phyloP scores from a whole-genome alignment of 2,888 invertebrate species.

The Dastarcus helophoroides region DNA sequence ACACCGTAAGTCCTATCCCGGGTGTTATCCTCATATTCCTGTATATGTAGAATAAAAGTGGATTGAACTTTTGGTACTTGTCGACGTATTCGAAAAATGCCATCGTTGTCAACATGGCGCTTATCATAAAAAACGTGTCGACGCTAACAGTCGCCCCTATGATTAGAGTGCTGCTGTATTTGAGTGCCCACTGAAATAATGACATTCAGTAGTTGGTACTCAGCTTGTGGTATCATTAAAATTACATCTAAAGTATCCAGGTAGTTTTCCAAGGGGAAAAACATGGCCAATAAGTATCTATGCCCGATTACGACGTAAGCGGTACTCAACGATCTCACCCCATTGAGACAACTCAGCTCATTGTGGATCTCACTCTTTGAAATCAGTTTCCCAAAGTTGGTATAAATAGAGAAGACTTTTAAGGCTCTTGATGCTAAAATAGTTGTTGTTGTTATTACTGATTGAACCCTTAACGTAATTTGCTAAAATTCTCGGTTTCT shows the following conservation, averaged over 20 bases:
- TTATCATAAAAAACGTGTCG: constrained; percentile 38
- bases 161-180: constrained; percentile 33
- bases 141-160: constrained; percentile 36
- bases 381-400: constrained; percentile 20
- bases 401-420: constrained; percentile 9
- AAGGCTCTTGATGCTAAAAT: too few relatives aligned
- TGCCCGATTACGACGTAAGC: constrained; percentile 40
- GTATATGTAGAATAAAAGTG: constrained; percentile 34
- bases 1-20: constrained; percentile 35
- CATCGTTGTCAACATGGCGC: constrained; percentile 35
- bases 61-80: constrained; percentile 29
- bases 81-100: constrained; percentile 31
- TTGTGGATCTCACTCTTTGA: constrained; percentile 11
- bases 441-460: too few relatives aligned
- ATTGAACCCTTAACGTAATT: too few relatives aligned
- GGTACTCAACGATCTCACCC: constrained; percentile 41
- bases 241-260: constrained; percentile 32
- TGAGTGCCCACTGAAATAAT: constrained; percentile 30
- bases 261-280: constrained; percentile 30
- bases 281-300: constrained; percentile 29
- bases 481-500: too few relatives aligned
- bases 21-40: constrained; percentile 41
- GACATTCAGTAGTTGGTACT: background rate
- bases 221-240: background rate
- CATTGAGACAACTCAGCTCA: constrained; percentile 34